A percentile compares a stretch with the other conserved stretches of the same genome.
Evolutionary conservation across 2,113 vertebrate species (phyloP).

Genomic region (Murina feae): DNA sequence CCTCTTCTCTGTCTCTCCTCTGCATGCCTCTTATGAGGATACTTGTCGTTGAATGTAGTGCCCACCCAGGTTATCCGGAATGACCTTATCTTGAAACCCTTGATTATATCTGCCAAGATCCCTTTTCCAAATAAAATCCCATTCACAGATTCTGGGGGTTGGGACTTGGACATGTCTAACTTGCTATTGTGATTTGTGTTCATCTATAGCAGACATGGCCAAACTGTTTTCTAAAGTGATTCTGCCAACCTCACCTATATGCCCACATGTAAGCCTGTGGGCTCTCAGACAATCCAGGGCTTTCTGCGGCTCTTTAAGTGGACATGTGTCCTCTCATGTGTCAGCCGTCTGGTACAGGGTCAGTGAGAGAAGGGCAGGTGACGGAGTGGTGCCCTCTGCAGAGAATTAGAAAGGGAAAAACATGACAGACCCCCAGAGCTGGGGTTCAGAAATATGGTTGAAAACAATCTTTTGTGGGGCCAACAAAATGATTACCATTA

Average conservation of each 20-base stretch:
- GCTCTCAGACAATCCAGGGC: neutral
- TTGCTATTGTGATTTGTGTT: accelerated
- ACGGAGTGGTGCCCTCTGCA: neutral
- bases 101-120: neutral
- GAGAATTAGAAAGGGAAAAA: neutral
- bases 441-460: neutral
- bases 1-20: neutral
- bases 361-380: neutral
- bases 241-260: neutral
- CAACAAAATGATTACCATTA: neutral
- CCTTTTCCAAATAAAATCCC: neutral
- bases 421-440: neutral
- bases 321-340: neutral
- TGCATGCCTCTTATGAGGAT: neutral
- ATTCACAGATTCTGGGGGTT: neutral
- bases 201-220: neutral
- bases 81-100: neutral
- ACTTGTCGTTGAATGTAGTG: neutral
- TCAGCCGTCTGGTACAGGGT: neutral
- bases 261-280: neutral
- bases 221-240: neutral
- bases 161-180: neutral
- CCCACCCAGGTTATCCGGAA: neutral
- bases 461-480: neutral
- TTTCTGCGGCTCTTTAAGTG: neutral